Evolutionary conservation across 2,797 vertebrate species (phyloP), one percentile per base, ranked within the genome.

Genomic region (Helicolenus hilgendorfi): DNA sequence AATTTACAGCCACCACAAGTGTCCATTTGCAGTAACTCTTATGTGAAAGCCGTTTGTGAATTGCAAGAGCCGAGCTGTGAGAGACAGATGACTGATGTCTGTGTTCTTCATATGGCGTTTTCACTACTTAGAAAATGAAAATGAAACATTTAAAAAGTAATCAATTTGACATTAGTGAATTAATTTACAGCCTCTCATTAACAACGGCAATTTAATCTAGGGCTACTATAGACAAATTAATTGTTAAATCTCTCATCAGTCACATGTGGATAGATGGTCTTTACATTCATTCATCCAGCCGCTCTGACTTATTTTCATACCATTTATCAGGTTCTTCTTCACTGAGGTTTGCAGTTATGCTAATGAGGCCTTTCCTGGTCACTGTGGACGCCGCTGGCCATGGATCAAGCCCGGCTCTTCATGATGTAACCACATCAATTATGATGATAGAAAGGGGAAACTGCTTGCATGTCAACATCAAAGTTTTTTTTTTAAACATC

Each of bases 291-390:
- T 85, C 67, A 77, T 24, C 18, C 20, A 22, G 74, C 67, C 0
- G 7, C 24, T 35, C 10, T 31, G 8, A 29, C 5, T 3, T 76
- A 7, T 67, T 75, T 72, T 63, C 18, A 31, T 24, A 9, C 1
- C 35, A 76, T 79, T 89, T 58, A 85, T 85, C 45, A 29, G 33
- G 10, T 31, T 77, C 33, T 20, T 60, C 24, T 18, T 84, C 59
- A 8, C 35, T 29, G 20, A 75, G 45, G 0, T 64, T 63, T 45
- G 33, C 9, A 33, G 38, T 31, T 29, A 60, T 59, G 74, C 33
- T 78, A 81, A 87, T 78, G 18, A 78, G 55, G 24, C 59, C 45
- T 49, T 77, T 75, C 68, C 45, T 49, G 49, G 14, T n/a, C 72
- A 33, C 35, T 63, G 38, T 63, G 27, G 38, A 41, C 3, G 1